A percentile compares a stretch with the other conserved stretches of the same genome.
Evolutionary conservation across 2,797 vertebrate species (phyloP).

Genomic region (Octomys mimax): DNA sequence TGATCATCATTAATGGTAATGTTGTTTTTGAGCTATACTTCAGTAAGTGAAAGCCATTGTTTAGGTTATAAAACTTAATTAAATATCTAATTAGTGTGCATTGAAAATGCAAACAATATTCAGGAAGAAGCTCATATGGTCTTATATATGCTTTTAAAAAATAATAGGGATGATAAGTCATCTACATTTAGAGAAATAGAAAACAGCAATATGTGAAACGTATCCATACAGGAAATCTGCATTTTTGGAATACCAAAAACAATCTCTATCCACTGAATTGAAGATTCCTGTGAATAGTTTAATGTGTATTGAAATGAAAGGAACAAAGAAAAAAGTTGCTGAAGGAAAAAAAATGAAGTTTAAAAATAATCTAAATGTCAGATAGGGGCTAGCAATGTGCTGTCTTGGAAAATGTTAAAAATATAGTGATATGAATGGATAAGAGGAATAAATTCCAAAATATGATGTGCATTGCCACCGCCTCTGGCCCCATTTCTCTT

Average conservation of each 20-base stretch:
- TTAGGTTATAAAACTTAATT: not conserved
- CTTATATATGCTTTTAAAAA: not conserved
- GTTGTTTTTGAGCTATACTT: constrained; percentile 1
- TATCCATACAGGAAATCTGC: not conserved
- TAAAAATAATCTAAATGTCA: not conserved
- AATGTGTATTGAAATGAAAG: not conserved
- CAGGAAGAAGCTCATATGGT: not conserved
- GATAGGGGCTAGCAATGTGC: not conserved
- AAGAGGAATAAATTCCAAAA: not conserved
- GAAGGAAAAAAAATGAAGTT: constrained; percentile 12
- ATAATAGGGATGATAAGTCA: not conserved
- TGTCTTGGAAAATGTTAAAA: not conserved
- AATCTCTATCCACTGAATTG: not conserved
- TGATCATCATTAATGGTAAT: not conserved
- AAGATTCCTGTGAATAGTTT: not conserved
- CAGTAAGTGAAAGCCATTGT: not conserved
- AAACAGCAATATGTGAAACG: not conserved
- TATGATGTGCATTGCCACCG: not conserved
- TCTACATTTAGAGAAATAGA: constrained; percentile 11
- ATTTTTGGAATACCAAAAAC: not conserved
- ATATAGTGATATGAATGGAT: not conserved
- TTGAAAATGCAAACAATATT: not conserved
- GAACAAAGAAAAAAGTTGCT: not conserved
- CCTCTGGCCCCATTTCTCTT: not conserved
- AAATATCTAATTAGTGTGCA: not conserved